These are phyloP conservation scores for Trichomycterus rosablanca DNA, from an alignment of 2,113 vertebrate species.

Conservation along the genomic window DNA sequence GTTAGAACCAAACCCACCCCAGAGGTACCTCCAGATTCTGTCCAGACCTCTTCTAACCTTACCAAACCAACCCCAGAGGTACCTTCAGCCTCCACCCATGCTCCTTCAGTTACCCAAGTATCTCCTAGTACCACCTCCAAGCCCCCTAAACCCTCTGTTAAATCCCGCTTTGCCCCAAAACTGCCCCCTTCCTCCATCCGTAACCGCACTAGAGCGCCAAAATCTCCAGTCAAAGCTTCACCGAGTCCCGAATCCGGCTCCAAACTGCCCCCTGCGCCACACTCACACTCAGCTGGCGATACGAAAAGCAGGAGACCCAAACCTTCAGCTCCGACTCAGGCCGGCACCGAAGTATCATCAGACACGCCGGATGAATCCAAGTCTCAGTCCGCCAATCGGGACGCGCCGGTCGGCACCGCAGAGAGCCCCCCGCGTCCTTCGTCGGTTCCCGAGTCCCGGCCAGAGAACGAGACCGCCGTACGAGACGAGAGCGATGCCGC, in stretches of 20 bases:
- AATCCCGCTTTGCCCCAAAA: slow-evolving; percentile 2
- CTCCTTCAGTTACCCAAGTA: too few species aligned
- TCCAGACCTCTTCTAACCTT: too few species aligned
- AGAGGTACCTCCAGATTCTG: too few species aligned
- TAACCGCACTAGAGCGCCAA: neutral
- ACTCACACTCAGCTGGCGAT: neutral
- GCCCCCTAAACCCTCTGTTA: neutral
- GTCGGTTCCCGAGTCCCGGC: neutral
- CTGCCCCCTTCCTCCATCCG: neutral
- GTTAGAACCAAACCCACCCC: too few species aligned
- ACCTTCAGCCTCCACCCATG: too few species aligned
- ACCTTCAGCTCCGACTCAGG: slow-evolving; percentile 1
- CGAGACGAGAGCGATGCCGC: neutral
- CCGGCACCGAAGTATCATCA: too few species aligned
- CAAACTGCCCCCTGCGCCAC: neutral
- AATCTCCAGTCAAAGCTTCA: neutral
- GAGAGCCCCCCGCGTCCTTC: neutral
- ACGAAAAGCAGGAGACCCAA: slow-evolving; percentile 42
- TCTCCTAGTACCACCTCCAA: too few species aligned
- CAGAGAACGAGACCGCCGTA: neutral
- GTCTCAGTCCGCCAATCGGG: neutral
- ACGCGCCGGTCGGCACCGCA: slow-evolving; percentile 4
- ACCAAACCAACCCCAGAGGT: too few species aligned
- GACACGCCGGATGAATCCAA: too few species aligned
- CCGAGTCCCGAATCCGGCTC: slow-evolving; percentile 1